These are phyloP conservation scores for Drosophila melanosoma DNA, from an alignment of 2,888 invertebrate genomes.

Conservation along the genomic window DNA sequence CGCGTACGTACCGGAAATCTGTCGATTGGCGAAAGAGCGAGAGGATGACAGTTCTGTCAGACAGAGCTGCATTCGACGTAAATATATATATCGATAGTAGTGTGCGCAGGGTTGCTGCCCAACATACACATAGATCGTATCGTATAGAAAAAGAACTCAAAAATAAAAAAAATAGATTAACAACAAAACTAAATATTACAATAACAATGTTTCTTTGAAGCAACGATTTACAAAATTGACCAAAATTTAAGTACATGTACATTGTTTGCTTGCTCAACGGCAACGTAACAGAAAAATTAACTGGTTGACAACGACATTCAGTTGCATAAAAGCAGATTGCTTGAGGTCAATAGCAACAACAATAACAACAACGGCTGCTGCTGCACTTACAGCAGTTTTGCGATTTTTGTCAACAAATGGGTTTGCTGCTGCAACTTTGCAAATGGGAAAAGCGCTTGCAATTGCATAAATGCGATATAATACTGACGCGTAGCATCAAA, in stretches of 20 bases:
- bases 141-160: conserved; percentile 44
- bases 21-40: conserved; percentile 85
- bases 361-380: conserved; percentile 32
- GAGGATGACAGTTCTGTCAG: conserved; percentile 55
- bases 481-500: conserved; percentile 63
- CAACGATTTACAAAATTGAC: conserved; percentile 21
- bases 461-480: conserved; percentile 65
- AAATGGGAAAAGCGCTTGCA: conserved; percentile 69
- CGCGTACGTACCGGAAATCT: conserved; percentile 85
- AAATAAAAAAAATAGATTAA: conserved; percentile 23
- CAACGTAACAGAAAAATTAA: conserved; percentile 22
- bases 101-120: conserved; percentile 42
- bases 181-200: conserved; percentile 35
- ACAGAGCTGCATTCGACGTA: conserved; percentile 40
- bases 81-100: conserved; percentile 38
- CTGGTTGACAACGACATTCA: conserved; percentile 15
- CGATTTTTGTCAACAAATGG: conserved; percentile 59
- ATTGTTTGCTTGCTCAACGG: conserved; percentile 15
- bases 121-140: conserved; percentile 27
- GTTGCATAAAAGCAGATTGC: conserved; percentile 65
- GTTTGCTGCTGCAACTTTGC: conserved; percentile 66
- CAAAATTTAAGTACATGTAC: conserved; percentile 63
- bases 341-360: conserved; percentile 3
- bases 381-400: conserved; percentile 34
- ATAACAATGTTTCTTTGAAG: conserved; percentile 45